A percentile compares a stretch with the other conserved stretches of the same genome.
Conservation (phyloP, 2,797 vertebrate genomes). For the Trichosurus vulpecula region DNA sequence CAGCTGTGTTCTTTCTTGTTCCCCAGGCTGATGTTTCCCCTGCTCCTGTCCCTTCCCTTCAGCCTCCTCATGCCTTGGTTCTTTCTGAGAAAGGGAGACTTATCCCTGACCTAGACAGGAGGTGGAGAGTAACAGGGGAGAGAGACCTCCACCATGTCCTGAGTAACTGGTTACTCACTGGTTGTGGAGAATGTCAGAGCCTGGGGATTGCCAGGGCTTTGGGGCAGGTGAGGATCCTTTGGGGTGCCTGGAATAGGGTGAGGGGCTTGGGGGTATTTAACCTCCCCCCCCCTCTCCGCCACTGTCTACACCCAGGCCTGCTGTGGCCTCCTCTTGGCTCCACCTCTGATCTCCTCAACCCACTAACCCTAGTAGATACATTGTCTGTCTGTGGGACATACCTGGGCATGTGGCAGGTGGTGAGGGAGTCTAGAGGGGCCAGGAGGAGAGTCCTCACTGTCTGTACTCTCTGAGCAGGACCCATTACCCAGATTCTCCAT, state of each 20-base stretch:
- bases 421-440: too few species aligned
- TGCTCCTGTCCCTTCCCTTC: not conserved
- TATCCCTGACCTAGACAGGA: not conserved
- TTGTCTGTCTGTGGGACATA: not conserved
- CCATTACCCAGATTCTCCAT: too few species aligned
- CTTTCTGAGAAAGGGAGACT: not conserved
- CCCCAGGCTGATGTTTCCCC: too few species aligned
- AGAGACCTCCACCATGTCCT: not conserved
- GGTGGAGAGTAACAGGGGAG: not conserved
- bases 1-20: not conserved
- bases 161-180: slow-evolving; percentile 37
- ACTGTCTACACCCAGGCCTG: too few species aligned
- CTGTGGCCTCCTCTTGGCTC: too few species aligned
- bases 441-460: too few species aligned
- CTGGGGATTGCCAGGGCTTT: not conserved
- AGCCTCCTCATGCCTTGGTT: not conserved
- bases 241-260: too few species aligned
- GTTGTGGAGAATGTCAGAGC: not conserved
- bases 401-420: too few species aligned
- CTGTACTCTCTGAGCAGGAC: too few species aligned
- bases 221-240: not conserved
- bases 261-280: not conserved
- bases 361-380: not conserved
- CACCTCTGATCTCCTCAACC: not conserved
- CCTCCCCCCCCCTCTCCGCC: too few species aligned